Percentiles rank a stretch among this genome's conserved stretches.
phyloP scores from a whole-genome alignment of 2,797 vertebrate species.

The Anolis apletophallus region DNA sequence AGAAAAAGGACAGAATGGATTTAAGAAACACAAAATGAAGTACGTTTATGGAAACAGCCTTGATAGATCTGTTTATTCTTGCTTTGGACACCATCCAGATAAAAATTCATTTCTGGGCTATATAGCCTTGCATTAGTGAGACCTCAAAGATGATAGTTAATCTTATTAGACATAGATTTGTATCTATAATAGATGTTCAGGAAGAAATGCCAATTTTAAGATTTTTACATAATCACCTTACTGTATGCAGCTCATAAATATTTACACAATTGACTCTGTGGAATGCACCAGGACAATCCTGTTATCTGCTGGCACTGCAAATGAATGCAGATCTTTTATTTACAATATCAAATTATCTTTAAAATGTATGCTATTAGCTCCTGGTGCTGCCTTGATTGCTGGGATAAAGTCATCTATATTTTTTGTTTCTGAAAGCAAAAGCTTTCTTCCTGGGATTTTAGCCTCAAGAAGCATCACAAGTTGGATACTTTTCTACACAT shows the following conservation, averaged over 20 bases:
- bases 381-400: background rate
- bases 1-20: background rate
- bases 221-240: conserved; percentile 20
- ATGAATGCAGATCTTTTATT: conserved; percentile 14
- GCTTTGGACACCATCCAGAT: background rate
- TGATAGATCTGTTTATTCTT: background rate
- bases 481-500: background rate
- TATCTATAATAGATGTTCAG: fast-evolving
- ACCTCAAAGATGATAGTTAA: background rate
- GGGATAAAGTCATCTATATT: background rate
- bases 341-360: conserved; percentile 3
- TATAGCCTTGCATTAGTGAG: background rate
- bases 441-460: conserved; percentile 4
- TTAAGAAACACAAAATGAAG: background rate
- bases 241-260: background rate
- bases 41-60: background rate
- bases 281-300: conserved; percentile 38
- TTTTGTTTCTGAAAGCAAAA: background rate
- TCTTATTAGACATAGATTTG: background rate
- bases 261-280: conserved; percentile 15
- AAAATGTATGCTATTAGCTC: conserved; percentile 25
- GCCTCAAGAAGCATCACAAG: background rate
- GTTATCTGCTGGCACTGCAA: conserved; percentile 24
- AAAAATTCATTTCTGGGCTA: background rate
- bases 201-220: background rate